Base-by-base conservation (phyloP, 1,140 invertebrate species). In the Palaemon carinicauda region DNA sequence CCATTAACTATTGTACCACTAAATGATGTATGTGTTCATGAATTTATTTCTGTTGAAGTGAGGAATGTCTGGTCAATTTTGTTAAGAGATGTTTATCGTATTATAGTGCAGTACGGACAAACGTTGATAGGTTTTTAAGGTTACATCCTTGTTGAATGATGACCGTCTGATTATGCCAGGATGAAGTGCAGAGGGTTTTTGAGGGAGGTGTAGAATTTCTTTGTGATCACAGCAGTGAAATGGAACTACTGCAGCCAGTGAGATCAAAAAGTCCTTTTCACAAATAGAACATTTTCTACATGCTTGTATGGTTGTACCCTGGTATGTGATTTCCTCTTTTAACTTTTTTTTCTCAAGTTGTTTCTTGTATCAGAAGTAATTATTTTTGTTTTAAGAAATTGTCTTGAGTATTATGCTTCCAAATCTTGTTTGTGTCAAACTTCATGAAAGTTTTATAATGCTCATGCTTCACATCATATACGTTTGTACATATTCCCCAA, bases 61-160 rank as follows among this genome's bases (percentile, higher is more conserved):
- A 73, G 80, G 60, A 86, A 79, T 79, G 77, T 50, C 56, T 80
- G 78, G 78, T 86, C 77, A 86, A 31, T 74, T 84, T 80, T 86
- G 84, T 86, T 86, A 86, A 33, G 29, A 86, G 69, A 77, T 86
- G 60, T 86, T 86, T 79, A 71, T 53, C 52, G 71, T 86, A 53
- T 82, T 69, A 82, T 80, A 86, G 84, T 54, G 73, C 80, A 69
- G 69, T 80, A 41, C 12, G 41, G 41, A 80, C 77, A 80, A 86
- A 73, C 74, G 80, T 82, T 82, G 78, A 86, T 86, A 86, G 83
- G 54, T 86, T 86, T 86, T 86, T 80, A 86, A 86, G 65, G 84
- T 80, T 86, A 65, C 80, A 75, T 31, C 65, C 24, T 69, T 60
- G 78, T 60, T 80, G 19, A 80, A 15, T 80, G 78, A 80, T 80